These are phyloP conservation scores for Parus major DNA, from an alignment of 2,113 vertebrate genomes.

Conservation along the genomic window DNA sequence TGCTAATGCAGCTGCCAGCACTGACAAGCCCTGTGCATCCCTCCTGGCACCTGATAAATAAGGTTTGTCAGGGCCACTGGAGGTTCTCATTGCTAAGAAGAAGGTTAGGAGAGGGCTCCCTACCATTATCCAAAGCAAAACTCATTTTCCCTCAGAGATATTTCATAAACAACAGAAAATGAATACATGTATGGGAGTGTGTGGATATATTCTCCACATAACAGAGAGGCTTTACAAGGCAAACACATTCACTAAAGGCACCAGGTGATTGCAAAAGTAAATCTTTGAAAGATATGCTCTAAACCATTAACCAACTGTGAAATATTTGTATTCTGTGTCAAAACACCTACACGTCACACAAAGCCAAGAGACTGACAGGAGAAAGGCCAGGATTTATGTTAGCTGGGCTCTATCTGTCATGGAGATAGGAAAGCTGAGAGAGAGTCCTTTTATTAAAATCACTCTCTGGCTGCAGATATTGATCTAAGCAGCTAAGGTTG, in stretches of 20 bases:
- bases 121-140: neutral
- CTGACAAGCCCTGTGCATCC: neutral
- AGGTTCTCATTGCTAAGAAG: neutral
- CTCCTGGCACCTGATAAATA: neutral
- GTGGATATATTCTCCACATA: neutral
- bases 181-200: neutral
- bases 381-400: constrained; percentile 65
- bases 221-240: neutral
- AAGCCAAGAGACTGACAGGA: constrained; percentile 61
- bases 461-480: constrained; percentile 50
- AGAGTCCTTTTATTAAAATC: constrained; percentile 68
- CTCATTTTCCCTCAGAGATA: neutral
- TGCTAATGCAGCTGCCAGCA: neutral
- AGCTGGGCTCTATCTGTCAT: constrained; percentile 60
- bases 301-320: constrained; percentile 40
- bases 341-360: constrained; percentile 37
- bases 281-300: constrained; percentile 37
- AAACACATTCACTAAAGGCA: neutral
- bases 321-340: constrained; percentile 64
- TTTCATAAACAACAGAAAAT: constrained; percentile 38
- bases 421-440: constrained; percentile 62
- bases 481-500: constrained; percentile 57
- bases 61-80: neutral
- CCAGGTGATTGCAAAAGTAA: constrained; percentile 32
- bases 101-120: neutral